Percentiles rank a stretch among this genome's conserved stretches.
phyloP scores from a whole-genome alignment of 2,797 vertebrate species.

The Sebastes minor region DNA sequence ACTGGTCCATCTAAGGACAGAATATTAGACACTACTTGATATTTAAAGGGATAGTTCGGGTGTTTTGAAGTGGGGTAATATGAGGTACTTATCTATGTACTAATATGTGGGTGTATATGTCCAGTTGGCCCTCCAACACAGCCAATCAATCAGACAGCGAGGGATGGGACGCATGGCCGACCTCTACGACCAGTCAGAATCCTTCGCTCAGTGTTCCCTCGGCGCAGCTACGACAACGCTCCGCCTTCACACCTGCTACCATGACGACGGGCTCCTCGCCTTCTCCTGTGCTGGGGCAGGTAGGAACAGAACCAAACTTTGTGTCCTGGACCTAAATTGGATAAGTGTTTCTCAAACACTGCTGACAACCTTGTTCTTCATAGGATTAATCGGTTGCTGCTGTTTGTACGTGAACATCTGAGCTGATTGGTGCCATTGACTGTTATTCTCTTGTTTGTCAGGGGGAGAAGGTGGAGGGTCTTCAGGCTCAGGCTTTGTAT shows the following conservation, averaged over 20 bases:
- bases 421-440: background rate
- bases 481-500: conserved; percentile 97
- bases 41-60: background rate
- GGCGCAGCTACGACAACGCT: conserved; percentile 92
- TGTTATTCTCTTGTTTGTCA: conserved; percentile 48
- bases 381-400: too few relatives aligned
- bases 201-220: conserved; percentile 93
- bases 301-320: conserved; percentile 35
- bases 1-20: background rate
- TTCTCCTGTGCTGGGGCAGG: conserved; percentile 96
- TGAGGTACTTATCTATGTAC: too few relatives aligned
- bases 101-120: background rate
- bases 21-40: background rate
- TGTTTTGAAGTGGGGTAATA: too few relatives aligned
- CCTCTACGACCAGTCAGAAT: conserved; percentile 86
- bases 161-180: conserved; percentile 95
- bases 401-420: background rate
- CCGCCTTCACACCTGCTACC: conserved; percentile 95
- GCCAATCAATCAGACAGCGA: conserved; percentile 90
- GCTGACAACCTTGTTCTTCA: background rate
- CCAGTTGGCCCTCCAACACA: conserved; percentile 90
- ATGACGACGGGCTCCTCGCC: conserved; percentile 95
- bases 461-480: conserved; percentile 98
- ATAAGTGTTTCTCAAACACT: too few relatives aligned
- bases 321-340: too few relatives aligned